Evolutionary conservation across 1,140 invertebrate genomes (phyloP), one percentile per base, ranked within the genome.

Genomic region (Drosophila sulfurigaster): DNA sequence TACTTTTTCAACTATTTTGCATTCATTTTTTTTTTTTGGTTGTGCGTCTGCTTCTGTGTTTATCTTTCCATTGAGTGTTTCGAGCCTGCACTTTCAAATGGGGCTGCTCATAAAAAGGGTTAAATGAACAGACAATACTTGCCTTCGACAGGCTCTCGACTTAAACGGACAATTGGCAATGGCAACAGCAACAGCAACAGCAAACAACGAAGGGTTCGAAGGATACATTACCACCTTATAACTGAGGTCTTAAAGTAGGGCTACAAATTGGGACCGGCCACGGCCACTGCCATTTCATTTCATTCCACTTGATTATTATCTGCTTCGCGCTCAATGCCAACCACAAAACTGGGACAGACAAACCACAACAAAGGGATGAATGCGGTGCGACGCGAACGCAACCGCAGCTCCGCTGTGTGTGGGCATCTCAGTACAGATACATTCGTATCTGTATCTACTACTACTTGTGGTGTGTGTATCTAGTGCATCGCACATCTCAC

Each of bases 1-100:
- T 87, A 87, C 83, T 88, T 87, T 82, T 82, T 63, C 73, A 75
- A 80, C 83, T 80, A 80, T 87, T 88, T 87, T 88, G 72, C 83
- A 78, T 82, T 63, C 69, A 57, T 70, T 75, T 25, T 48, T 43
- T 72, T 59, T 45, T 38, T 25, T 38, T 30, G 11, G 49, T 46
- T 46, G 20, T 7, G 20, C 30, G 20, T 3, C 15, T 16, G 43
- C 38, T 57, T 32, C 43, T 43, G 43, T 45, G 79, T 68, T 82
- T 87, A 82, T 87, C 79, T 73, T 25, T 64, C 58, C 76, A 54
- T 71, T 74, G 79, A 87, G 83, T 79, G 79, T 28, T 78, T 60
- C 32, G 30, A 69, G 69, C 6, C 62, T 43, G 52, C 35, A 58
- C 15, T 30, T 67, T 56, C 28, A 28, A 49, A 77, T 67, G 58